Base-by-base conservation (phyloP, 2,888 invertebrate genomes). In the Hemaris fuciformis region DNA sequence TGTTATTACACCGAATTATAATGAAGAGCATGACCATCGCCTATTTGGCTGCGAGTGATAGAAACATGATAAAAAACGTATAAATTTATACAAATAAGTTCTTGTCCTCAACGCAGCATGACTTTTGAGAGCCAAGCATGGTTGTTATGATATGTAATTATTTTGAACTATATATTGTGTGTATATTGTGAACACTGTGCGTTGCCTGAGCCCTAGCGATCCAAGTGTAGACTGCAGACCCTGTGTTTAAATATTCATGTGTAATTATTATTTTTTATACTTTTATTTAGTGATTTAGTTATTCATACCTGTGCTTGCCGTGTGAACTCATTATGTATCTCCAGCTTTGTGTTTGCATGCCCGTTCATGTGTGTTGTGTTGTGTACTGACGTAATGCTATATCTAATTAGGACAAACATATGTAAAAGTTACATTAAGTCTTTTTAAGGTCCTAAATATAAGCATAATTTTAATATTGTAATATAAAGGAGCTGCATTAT, bases 151-250 rank as follows among this genome's bases (percentile, higher is more conserved):
- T 56, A n/a, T 58, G 42, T 25, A 59, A 62, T 38, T 34, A 59
- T 60, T 57, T 56, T 13, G n/a, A 57, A 60, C 59, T 66, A 68
- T 71, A 72, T 74, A 27, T 23, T 46, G 67, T 53, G 66, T 74
- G 59, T 76, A 71, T 71, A 75, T 74, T 83, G 83, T 85, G 77
- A 68, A 75, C 83, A 85, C 79, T 84, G 85, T 86, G 84, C 87
- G 89, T 88, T 87, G 89, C 88, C 85, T 88, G 87, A 75, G 80
- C 79, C 83, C 81, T 87, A 84, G 84, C 74, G 76, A 75, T 84
- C 89, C 89, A 88, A 90, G 90, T 87, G 87, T 92, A 91, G 91
- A 91, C 74, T 71, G 65, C 80, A 80, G 80, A 80, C 80, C 77
- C 61, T 65, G 59, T 69, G 67, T 63, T 38, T 64, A 62, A 60